Evolutionary conservation across 30 jellyfish, hydroid and myxozoan genomes (phyloP), one percentile per base, ranked within the genome.

Genomic region (Hydractinia echinata): DNA sequence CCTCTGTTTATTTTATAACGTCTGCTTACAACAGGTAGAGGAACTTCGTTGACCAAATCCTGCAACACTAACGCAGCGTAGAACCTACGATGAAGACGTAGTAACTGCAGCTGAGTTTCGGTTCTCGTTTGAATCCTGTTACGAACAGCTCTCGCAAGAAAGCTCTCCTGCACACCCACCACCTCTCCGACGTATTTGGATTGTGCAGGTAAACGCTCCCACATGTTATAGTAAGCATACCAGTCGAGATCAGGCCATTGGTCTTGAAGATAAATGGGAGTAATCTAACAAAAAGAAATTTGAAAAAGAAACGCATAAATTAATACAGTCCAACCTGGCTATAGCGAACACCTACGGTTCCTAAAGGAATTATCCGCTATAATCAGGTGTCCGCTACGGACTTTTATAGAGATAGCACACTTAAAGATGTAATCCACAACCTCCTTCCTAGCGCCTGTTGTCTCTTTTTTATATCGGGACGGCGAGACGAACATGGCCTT

Each of bases 231-330:
- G 76, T 81, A 93, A 19, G 72, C 88, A 67, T 83, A 85, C 99
- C 99, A 93, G 69, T 93, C 99, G 48, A 87, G 56, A 4, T 93
- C 92, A 1, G 99, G 96, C 95, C 91, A 85, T 73, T 93, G 99
- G 14, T 94, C 96, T 61, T 88, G 96, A 81, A 93, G 73, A 83
- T 79, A 87, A 39, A 88, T 87, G 4, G 99, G 99, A 83, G 96
- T 93, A 56, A 93, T 94, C 99, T 93, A 66, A 10, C 53, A 54
- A 48, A 61, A 58, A 77, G 5, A 81, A 61, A 3, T 6, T 15
- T 5, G 9, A 78, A 50, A 6, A 64, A 13, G 8, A 30, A 30
- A 30, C 44, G 44, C 44, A 30, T 30, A 30, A 30, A 30, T 30
- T 30, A 30, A 30, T 30, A 30, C 44, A 30, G 44, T 30, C 44